A percentile compares a stretch with the other conserved stretches of the same genome.
phyloP scores from a whole-genome alignment of 2,113 vertebrate genomes.

The Cephalopterus ornatus region DNA sequence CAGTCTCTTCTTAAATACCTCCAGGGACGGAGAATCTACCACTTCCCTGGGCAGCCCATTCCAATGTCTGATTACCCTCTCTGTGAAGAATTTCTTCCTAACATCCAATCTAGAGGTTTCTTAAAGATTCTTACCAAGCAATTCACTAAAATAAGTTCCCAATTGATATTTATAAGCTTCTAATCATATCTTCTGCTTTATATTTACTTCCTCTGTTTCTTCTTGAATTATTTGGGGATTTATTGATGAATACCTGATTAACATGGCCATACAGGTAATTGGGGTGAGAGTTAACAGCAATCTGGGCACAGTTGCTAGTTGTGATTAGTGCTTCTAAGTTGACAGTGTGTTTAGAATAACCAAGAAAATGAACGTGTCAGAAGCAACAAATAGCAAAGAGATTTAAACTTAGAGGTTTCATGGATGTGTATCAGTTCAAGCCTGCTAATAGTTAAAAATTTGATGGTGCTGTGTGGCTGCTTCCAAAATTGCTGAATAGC shows the following conservation, averaged over 20 bases:
- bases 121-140: background rate
- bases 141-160: background rate
- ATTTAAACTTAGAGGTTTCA: background rate
- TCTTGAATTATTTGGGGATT: background rate
- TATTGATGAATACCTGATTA: background rate
- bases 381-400: background rate
- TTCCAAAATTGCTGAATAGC: background rate
- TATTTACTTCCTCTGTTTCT: background rate
- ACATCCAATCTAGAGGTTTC: too few species aligned
- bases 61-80: too few species aligned
- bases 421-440: background rate
- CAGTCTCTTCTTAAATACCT: too few species aligned
- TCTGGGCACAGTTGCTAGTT: background rate
- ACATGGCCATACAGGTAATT: background rate
- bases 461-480: background rate
- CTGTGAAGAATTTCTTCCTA: too few species aligned
- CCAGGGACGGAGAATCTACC: too few species aligned
- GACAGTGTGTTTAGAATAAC: background rate
- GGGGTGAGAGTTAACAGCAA: background rate
- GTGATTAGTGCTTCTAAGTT: background rate
- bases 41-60: too few species aligned
- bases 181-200: background rate
- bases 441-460: background rate
- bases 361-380: background rate
- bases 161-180: background rate